phyloP scores from a whole-genome alignment of 2,888 invertebrate genomes.

The Neuroscelio doddi region DNA sequence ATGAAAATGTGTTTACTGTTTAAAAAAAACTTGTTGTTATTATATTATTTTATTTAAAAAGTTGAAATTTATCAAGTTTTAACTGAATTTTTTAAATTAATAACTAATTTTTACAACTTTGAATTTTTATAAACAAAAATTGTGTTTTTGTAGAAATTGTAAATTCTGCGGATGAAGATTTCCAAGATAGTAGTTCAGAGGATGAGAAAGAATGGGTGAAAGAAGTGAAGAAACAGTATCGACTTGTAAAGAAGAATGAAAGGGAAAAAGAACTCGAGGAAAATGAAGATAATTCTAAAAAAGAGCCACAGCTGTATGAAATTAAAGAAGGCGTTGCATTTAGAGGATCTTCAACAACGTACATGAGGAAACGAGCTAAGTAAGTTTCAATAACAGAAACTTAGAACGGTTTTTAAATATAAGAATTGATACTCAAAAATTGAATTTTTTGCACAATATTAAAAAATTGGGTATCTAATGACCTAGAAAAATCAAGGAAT shows the following conservation, averaged over 20 bases:
- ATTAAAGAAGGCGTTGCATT: constrained; percentile 78
- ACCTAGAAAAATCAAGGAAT: too few species aligned
- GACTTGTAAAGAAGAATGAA: constrained; percentile 76
- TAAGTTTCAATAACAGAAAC: too few species aligned
- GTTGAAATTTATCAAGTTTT: neutral
- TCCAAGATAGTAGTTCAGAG: constrained; percentile 80
- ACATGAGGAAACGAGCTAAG: constrained; percentile 74
- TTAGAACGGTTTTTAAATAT: too few species aligned
- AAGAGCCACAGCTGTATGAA: constrained; percentile 76
- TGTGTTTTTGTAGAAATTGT: constrained; percentile 48
- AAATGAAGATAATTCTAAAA: constrained; percentile 51
- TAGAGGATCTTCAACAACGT: constrained; percentile 66
- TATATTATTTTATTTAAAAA: too few species aligned
- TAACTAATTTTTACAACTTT: too few species aligned
- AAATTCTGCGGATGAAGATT: constrained; percentile 66
- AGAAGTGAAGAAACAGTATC: constrained; percentile 85
- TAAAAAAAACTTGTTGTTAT: too few species aligned
- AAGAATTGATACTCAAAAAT: too few species aligned
- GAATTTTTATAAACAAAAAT: too few species aligned
- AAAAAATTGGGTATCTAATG: too few species aligned
- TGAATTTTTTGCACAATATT: too few species aligned
- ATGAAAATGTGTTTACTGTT: constrained; percentile 18
- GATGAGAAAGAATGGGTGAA: constrained; percentile 87
- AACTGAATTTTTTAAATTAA: too few species aligned
- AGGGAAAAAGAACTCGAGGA: constrained; percentile 66